Conservation (phyloP, 2,797 vertebrate species). For the Harpagifer antarcticus region DNA sequence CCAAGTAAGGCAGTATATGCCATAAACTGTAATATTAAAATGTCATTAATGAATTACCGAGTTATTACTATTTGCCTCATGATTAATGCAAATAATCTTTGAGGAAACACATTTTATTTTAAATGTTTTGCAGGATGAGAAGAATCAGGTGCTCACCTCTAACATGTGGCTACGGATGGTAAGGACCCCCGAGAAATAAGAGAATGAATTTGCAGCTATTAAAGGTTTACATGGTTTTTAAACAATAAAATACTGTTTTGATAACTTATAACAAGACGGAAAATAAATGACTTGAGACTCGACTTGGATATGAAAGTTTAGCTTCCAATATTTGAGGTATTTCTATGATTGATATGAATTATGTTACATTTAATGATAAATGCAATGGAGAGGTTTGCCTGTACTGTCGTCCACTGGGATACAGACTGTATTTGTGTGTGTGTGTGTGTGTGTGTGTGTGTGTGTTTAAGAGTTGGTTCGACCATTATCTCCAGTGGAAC, state of each 20-base stretch:
- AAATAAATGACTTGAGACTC: too few species aligned
- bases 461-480: conserved; percentile 83
- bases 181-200: conserved; percentile 49
- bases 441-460: conserved; percentile 51
- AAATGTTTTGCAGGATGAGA: conserved; percentile 84
- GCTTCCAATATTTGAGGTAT: too few species aligned
- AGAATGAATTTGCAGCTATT: conserved; percentile 15
- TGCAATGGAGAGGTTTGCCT: neutral
- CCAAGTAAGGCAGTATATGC: neutral
- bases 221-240: neutral
- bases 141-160: conserved; percentile 87
- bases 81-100: neutral
- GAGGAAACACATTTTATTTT: conserved; percentile 1
- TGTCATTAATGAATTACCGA: neutral
- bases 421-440: conserved; percentile 13
- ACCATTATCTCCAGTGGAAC: conserved; percentile 90
- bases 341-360: neutral
- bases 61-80: neutral
- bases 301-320: too few species aligned
- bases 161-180: conserved; percentile 90
- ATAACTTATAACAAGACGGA: too few species aligned
- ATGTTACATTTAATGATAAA: neutral
- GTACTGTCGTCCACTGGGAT: neutral
- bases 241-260: too few species aligned
- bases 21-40: neutral